Percentiles rank a stretch among this genome's conserved stretches.
Evolutionary conservation across 2,888 invertebrate genomes (phyloP).

Genomic region (Campoletis raptor): DNA sequence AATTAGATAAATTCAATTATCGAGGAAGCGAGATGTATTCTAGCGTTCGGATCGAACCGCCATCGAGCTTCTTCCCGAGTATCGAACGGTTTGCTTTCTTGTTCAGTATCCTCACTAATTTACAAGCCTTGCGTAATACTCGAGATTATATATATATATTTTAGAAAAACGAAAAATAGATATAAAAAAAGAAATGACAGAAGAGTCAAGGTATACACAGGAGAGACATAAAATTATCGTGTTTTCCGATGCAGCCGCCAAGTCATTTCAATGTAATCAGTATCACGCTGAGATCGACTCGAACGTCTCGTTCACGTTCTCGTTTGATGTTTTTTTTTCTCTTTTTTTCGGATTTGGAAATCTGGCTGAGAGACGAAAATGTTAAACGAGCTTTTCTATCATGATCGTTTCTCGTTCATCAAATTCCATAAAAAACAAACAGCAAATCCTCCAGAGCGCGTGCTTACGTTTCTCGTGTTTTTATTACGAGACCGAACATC

Average conservation of each 20-base stretch:
- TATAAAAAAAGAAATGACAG: slow-evolving; percentile 8
- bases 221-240: slow-evolving; percentile 23
- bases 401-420: slow-evolving; percentile 55
- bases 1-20: slow-evolving; percentile 63
- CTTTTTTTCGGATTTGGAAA: slow-evolving; percentile 6
- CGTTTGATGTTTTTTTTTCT: slow-evolving; percentile 12
- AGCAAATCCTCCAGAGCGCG: not conserved
- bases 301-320: slow-evolving; percentile 10
- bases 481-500: slow-evolving; percentile 44
- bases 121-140: slow-evolving; percentile 31
- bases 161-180: slow-evolving; percentile 16
- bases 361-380: slow-evolving; percentile 16
- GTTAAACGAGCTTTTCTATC: slow-evolving; percentile 44
- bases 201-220: slow-evolving; percentile 5
- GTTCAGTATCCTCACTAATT: slow-evolving; percentile 47
- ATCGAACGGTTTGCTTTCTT: slow-evolving; percentile 31
- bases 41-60: slow-evolving; percentile 7
- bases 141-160: not conserved
- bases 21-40: slow-evolving; percentile 42
- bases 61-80: slow-evolving; percentile 29
- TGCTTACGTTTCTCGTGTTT: slow-evolving; percentile 34
- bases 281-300: slow-evolving; percentile 41
- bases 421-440: slow-evolving; percentile 63
- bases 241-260: slow-evolving; percentile 22
- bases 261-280: slow-evolving; percentile 33